Conservation (phyloP, 2,113 vertebrate genomes). For the Willisornis vidua region DNA sequence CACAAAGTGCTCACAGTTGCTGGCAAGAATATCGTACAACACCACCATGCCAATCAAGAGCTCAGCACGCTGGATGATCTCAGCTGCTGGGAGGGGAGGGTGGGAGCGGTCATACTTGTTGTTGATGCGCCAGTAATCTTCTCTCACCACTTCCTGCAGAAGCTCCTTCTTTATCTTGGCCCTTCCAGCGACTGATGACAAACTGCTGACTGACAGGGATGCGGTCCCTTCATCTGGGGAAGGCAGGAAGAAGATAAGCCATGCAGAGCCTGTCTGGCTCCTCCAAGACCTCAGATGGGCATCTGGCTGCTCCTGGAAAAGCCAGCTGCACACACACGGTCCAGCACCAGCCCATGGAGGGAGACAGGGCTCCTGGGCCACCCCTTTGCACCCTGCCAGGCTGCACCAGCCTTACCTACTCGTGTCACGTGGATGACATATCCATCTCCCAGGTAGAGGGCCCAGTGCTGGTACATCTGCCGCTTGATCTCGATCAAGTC, state of each 20-base stretch:
- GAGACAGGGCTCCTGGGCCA: fast-evolving
- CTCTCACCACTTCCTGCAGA: constrained; percentile 87
- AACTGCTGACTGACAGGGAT: constrained; percentile 76
- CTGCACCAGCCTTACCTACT: constrained; percentile 75
- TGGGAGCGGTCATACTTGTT: constrained; percentile 88
- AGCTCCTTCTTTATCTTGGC: constrained; percentile 90
- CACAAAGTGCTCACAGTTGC: constrained; percentile 96
- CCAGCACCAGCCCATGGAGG: fast-evolving
- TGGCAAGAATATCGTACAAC: constrained; percentile 85
- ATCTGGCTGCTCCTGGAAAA: background rate
- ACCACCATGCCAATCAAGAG: constrained; percentile 84
- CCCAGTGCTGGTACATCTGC: constrained; percentile 90
- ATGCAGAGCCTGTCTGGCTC: no score
- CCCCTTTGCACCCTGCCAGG: fast-evolving
- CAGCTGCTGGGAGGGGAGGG: constrained; percentile 76
- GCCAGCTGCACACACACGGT: background rate
- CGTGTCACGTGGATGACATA: constrained; percentile 88
- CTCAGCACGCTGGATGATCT: constrained; percentile 85
- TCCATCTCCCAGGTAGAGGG: constrained; percentile 89
- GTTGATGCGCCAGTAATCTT: constrained; percentile 84
- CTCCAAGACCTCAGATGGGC: background rate
- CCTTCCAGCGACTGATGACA: constrained; percentile 88
- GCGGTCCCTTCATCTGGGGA: no score
- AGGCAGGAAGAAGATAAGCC: background rate
- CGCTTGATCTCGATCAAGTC: constrained; percentile 93